Percentiles rank a stretch among this genome's conserved stretches.
Evolutionary conservation across 2,888 invertebrate genomes (phyloP).

Genomic region (Ecliptopera silaceata): DNA sequence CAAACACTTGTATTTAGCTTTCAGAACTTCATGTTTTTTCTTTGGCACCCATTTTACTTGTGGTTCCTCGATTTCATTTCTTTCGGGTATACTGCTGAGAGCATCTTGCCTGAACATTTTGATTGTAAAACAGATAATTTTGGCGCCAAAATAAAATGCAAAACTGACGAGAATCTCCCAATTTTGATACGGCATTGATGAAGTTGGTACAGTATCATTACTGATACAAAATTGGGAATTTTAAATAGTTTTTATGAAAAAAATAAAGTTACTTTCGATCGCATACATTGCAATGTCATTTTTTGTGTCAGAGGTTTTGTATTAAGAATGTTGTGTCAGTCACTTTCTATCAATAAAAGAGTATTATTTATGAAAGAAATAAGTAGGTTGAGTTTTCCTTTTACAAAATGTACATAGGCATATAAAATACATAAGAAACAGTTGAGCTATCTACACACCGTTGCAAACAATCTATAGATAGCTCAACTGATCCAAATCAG

Average conservation of each 20-base stretch:
- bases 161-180: slow-evolving; percentile 60
- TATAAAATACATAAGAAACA: no score
- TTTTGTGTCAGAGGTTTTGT: slow-evolving; percentile 29
- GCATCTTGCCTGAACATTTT: slow-evolving; percentile 32
- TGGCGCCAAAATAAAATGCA: slow-evolving; percentile 53
- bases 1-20: slow-evolving; percentile 75
- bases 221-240: slow-evolving; percentile 40
- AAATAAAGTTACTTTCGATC: slow-evolving; percentile 32
- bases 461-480: no score
- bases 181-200: slow-evolving; percentile 46
- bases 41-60: slow-evolving; percentile 71
- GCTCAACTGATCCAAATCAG: no score
- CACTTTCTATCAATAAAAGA: no score
- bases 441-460: no score
- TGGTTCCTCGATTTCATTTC: slow-evolving; percentile 51
- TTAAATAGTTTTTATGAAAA: slow-evolving; percentile 38
- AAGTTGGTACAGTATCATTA: slow-evolving; percentile 58
- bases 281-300: slow-evolving; percentile 62
- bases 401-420: no score
- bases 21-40: slow-evolving; percentile 73
- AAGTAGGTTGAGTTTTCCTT: neutral
- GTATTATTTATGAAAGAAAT: neutral
- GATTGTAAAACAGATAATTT: slow-evolving; percentile 54
- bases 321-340: neutral
- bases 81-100: slow-evolving; percentile 64